Evolutionary conservation across 1,140 invertebrate species (phyloP).

Genomic region (Nasonia vitripennis): DNA sequence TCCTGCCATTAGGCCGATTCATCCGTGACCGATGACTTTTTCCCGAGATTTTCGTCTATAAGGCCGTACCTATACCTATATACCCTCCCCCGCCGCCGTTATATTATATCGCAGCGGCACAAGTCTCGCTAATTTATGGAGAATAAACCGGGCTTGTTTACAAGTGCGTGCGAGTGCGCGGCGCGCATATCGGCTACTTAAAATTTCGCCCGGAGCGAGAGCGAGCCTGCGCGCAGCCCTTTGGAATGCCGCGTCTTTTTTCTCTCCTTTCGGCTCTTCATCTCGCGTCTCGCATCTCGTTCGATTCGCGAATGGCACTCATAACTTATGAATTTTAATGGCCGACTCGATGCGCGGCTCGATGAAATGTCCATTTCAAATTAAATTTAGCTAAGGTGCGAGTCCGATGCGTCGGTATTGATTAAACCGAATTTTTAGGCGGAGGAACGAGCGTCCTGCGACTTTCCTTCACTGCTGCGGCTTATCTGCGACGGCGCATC

Average conservation of each 20-base stretch:
- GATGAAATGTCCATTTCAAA: constrained; percentile 50
- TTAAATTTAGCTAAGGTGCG: constrained; percentile 47
- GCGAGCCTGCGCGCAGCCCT: constrained; percentile 9
- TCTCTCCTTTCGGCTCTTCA: neutral
- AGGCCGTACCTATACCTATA: too few species aligned
- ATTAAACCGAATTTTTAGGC: too few species aligned
- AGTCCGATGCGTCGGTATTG: neutral
- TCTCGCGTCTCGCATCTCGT: constrained; percentile 5
- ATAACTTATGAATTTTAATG: constrained; percentile 53
- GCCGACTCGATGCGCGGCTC: constrained; percentile 16
- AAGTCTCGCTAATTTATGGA: neutral
- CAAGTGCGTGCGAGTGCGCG: neutral
- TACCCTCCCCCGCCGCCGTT: too few species aligned
- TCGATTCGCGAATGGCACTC: constrained; percentile 25
- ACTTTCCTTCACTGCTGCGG: constrained; percentile 40
- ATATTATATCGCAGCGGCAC: too few species aligned
- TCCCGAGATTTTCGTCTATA: neutral
- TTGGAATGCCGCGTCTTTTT: constrained; percentile 27
- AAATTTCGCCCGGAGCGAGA: constrained; percentile 36
- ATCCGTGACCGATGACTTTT: constrained; percentile 6
- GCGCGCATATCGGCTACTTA: constrained; percentile 16
- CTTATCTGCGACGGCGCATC: constrained; percentile 38
- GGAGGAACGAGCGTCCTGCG: neutral
- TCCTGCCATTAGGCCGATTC: neutral
- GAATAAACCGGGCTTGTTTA: neutral